These are phyloP conservation scores for Rhamnusium bicolor DNA, from an alignment of 2,888 invertebrate genomes.

Conservation along the genomic window DNA sequence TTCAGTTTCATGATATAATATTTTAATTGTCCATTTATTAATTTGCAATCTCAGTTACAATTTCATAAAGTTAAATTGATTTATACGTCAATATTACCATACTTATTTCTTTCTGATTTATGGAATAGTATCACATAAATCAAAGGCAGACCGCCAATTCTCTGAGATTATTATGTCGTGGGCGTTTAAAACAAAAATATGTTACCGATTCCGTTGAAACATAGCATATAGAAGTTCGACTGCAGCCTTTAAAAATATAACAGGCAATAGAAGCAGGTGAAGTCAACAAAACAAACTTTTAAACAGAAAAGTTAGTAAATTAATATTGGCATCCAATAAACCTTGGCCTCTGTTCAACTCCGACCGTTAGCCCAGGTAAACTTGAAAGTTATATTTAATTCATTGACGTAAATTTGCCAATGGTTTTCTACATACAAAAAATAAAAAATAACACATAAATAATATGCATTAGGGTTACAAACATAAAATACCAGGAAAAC, in stretches of 20 bases:
- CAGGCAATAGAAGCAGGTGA: neutral
- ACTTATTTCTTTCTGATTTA: too few relatives aligned
- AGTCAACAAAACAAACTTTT: constrained; percentile 13
- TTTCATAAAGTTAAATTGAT: too few relatives aligned
- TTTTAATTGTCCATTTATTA: too few relatives aligned
- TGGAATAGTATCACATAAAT: too few relatives aligned
- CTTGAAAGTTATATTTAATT: constrained; percentile 43
- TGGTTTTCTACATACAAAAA: neutral
- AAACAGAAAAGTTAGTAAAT: neutral
- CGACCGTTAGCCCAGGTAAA: constrained; percentile 44
- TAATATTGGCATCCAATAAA: constrained; percentile 11
- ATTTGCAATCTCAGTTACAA: too few relatives aligned
- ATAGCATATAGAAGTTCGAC: neutral
- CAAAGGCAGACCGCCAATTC: neutral
- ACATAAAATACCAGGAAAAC: too few relatives aligned
- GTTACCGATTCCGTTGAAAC: neutral
- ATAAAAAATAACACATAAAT: neutral
- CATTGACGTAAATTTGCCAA: constrained; percentile 48
- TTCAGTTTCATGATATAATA: too few relatives aligned
- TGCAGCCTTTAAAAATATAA: constrained; percentile 13
- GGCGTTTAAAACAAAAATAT: neutral
- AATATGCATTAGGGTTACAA: neutral
- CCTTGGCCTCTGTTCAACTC: constrained; percentile 48
- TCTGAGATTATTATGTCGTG: neutral
- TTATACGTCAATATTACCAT: too few relatives aligned